These are phyloP conservation scores for Spatulosminthurus flaviceps DNA, from an alignment of 2,888 invertebrate genomes.

Conservation along the genomic window DNA sequence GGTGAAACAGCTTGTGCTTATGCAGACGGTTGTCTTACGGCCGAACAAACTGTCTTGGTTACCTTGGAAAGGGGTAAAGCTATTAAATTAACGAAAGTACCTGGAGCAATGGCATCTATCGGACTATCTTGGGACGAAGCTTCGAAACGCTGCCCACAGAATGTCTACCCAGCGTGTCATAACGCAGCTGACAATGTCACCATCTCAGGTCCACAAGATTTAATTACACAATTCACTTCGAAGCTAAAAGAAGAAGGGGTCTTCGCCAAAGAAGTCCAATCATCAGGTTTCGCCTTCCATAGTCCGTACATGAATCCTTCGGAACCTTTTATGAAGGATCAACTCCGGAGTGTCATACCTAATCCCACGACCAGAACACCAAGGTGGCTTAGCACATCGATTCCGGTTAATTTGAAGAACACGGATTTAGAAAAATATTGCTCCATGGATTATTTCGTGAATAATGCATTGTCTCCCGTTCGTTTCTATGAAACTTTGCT, in stretches of 20 bases:
- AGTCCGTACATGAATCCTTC: conserved; percentile 87
- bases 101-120: conserved; percentile 90
- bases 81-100: conserved; percentile 76
- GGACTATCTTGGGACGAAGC: conserved; percentile 86
- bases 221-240: conserved; percentile 75
- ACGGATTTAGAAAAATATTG: conserved; percentile 68
- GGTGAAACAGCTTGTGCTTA: conserved; percentile 95
- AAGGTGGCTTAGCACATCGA: conserved; percentile 70
- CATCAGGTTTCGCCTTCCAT: conserved; percentile 92
- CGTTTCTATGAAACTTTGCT: conserved; percentile 70
- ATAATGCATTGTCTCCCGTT: conserved; percentile 69
- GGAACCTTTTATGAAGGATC: conserved; percentile 79
- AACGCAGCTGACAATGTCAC: conserved; percentile 94
- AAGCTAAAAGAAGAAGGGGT: conserved; percentile 77
- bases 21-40: conserved; percentile 92
- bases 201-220: conserved; percentile 83
- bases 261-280: conserved; percentile 85
- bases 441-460: conserved; percentile 70
- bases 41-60: conserved; percentile 90
- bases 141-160: conserved; percentile 76
- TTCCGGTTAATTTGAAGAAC: conserved; percentile 69
- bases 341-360: conserved; percentile 75
- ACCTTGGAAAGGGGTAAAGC: conserved; percentile 74
- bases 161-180: conserved; percentile 89
- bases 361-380: conserved; percentile 67